These are phyloP conservation scores for Drosophila maculinotata DNA, from an alignment of 2,888 invertebrate genomes.

Conservation along the genomic window DNA sequence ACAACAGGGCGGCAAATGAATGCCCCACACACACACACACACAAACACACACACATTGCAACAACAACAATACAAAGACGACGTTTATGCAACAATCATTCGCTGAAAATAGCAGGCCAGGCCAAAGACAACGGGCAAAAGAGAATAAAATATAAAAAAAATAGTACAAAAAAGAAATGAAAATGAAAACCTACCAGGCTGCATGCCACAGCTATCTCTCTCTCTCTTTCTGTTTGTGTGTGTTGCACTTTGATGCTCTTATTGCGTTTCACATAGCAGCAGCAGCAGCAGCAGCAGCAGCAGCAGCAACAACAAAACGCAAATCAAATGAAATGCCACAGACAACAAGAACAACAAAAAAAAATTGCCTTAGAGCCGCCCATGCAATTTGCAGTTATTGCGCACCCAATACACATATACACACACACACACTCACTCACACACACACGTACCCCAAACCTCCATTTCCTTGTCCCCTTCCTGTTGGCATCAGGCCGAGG, in stretches of 20 bases:
- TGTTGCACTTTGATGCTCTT: slow-evolving; percentile 78
- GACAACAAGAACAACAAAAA: slow-evolving; percentile 49
- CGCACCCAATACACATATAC: slow-evolving; percentile 56
- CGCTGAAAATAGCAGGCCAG: slow-evolving; percentile 66
- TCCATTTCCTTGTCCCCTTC: not conserved
- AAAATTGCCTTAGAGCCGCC: slow-evolving; percentile 79
- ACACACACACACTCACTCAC: not conserved
- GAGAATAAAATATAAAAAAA: slow-evolving; percentile 13
- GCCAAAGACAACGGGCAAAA: slow-evolving; percentile 42
- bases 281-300: slow-evolving; percentile 9
- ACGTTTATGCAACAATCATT: slow-evolving; percentile 81
- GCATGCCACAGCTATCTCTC: slow-evolving; percentile 43
- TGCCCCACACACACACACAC: slow-evolving; percentile 26
- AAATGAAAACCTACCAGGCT: slow-evolving; percentile 56
- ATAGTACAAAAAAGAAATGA: slow-evolving; percentile 10
- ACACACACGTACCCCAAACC: not conserved
- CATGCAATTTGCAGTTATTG: slow-evolving; percentile 80
- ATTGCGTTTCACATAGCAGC: slow-evolving; percentile 66
- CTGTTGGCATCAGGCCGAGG: slow-evolving; percentile 60
- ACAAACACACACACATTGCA: slow-evolving; percentile 44
- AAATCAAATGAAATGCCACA: slow-evolving; percentile 79
- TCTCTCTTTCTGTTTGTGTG: slow-evolving; percentile 26
- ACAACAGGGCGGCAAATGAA: slow-evolving; percentile 64
- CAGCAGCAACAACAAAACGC: slow-evolving; percentile 59
- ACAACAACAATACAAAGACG: slow-evolving; percentile 75